phyloP scores from a whole-genome alignment of 2,888 invertebrate genomes.

The Melanargia galathea region DNA sequence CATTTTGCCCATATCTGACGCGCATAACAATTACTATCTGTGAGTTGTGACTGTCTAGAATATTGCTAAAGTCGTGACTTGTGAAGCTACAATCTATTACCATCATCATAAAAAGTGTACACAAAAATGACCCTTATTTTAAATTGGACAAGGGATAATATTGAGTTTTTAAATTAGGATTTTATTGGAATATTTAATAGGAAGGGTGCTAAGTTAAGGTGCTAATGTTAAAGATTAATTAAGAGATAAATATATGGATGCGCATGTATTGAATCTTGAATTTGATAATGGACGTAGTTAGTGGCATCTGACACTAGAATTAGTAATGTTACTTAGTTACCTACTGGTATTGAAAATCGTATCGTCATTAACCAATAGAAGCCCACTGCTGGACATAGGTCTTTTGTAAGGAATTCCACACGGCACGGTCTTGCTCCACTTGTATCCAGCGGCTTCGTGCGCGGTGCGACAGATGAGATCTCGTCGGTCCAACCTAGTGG shows the following conservation, averaged over 20 bases:
- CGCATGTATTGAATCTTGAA: neutral
- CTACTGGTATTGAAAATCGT: no score
- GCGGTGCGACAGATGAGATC: no score
- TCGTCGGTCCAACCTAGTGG: no score
- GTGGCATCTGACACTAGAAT: neutral
- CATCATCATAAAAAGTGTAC: neutral
- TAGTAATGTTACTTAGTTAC: no score
- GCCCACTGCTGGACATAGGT: no score
- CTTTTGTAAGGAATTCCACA: no score
- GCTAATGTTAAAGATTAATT: slow-evolving; percentile 23
- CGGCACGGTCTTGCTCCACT: no score
- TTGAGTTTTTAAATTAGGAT: neutral
- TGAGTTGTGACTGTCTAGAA: no score
- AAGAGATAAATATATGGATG: slow-evolving; percentile 13
- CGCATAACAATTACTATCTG: slow-evolving; percentile 41
- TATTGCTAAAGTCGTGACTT: slow-evolving; percentile 45
- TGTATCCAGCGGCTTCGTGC: no score
- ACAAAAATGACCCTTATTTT: neutral
- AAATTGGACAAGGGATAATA: neutral
- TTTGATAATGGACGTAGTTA: neutral
- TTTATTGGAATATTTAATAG: slow-evolving; percentile 1
- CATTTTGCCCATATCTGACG: slow-evolving; percentile 40
- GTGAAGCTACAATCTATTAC: slow-evolving; percentile 8
- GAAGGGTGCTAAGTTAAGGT: slow-evolving; percentile 16
- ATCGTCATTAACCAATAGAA: no score